Evolutionary conservation across 1,140 invertebrate species (phyloP), one percentile per base, ranked within the genome.

Genomic region (Copidosoma floridanum): DNA sequence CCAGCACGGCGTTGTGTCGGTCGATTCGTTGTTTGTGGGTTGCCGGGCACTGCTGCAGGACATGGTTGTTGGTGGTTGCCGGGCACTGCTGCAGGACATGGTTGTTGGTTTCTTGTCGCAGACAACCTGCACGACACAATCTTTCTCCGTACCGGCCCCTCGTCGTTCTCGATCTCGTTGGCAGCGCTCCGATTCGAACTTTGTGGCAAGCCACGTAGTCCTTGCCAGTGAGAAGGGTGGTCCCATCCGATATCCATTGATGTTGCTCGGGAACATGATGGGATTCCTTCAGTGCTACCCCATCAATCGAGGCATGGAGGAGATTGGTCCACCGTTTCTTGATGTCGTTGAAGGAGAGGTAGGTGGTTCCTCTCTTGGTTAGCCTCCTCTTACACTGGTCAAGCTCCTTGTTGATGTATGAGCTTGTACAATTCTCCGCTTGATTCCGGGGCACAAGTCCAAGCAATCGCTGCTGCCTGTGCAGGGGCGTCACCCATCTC

Each of bases 131-230:
- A 41, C 60, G 14, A n/a, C 60, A 65, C 8, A 24, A 24, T 12
- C 52, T 27, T 3, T 63, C 47, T 0, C 6, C n/a, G 4, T 11
- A 5, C 3, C 67, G 46, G 4, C 71, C 69, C 21, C 69, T 61
- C 3, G 67, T 59, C 2, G 61, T 66, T 12, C 69, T 66, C 0
- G 70, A 61, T 10, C 64, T n/a, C 1, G 65, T 65, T 5, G 70
- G 72, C 5, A 73, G 57, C 10, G 65, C 63, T 47, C 71, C 70
- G 7, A 71, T 72, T 20, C 69, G 54, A 0, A 63, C 59, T 26
- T 67, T 71, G 20, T 66, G 62, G 27, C 57, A 67, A 44, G 70
- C 59, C 44, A 72, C 62, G 50, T 37, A 74, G 58, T 74, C 68
- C 2, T 67, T 66, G 11, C 71, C 71, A 14, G 58, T 57, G 0